These are phyloP conservation scores for Melanotaenia duboulayi DNA, from an alignment of 2,113 vertebrate genomes.

Conservation along the genomic window DNA sequence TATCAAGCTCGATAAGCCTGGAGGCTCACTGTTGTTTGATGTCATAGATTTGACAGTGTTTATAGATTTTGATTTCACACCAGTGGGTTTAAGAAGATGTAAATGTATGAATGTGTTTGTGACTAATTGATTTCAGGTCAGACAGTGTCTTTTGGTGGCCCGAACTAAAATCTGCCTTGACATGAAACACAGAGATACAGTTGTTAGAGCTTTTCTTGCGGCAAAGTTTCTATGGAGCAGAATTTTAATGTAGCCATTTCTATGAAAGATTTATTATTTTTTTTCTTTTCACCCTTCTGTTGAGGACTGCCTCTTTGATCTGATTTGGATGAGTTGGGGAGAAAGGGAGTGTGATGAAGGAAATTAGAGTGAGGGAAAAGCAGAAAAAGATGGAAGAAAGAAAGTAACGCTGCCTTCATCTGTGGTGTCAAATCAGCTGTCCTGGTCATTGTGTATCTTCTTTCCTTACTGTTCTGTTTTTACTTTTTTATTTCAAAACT, in stretches of 20 bases:
- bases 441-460: not conserved
- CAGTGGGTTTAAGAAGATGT: slow-evolving; percentile 7
- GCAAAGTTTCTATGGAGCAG: slow-evolving; percentile 49
- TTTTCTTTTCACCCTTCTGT: slow-evolving; percentile 38
- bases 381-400: slow-evolving; percentile 11
- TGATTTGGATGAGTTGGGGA: slow-evolving; percentile 33
- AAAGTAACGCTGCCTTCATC: slow-evolving; percentile 17
- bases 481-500: not conserved
- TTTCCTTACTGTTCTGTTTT: slow-evolving; percentile 1
- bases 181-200: slow-evolving; percentile 35
- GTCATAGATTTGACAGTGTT: slow-evolving; percentile 56
- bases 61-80: slow-evolving; percentile 39
- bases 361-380: slow-evolving; percentile 18
- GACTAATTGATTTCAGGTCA: slow-evolving; percentile 42
- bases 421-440: slow-evolving; percentile 30
- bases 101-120: slow-evolving; percentile 36
- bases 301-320: slow-evolving; percentile 69
- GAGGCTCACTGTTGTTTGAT: slow-evolving; percentile 43
- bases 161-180: slow-evolving; percentile 18
- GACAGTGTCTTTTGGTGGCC: slow-evolving; percentile 24
- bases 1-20: slow-evolving; percentile 48
- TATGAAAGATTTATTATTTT: slow-evolving; percentile 63
- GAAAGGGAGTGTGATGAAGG: slow-evolving; percentile 17
- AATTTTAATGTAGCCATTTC: slow-evolving; percentile 60
- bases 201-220: slow-evolving; percentile 33